Base-by-base conservation (phyloP, 2,113 vertebrate genomes). In the Corydoras maculifer region DNA sequence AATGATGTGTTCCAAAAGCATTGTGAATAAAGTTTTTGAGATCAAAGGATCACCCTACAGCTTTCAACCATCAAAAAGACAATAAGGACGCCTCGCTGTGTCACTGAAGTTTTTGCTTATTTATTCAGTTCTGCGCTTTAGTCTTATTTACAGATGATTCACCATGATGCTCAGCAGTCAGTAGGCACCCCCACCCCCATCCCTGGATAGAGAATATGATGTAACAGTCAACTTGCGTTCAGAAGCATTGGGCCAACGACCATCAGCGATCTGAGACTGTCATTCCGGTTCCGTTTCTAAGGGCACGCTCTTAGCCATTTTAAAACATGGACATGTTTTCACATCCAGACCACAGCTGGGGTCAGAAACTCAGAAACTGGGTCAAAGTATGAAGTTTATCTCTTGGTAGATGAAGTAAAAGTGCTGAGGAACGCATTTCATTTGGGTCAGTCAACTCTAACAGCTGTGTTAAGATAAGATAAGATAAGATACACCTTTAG, bases 281-380 rank as follows among this genome's bases (percentile, higher is more conserved):
- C 18, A 9, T 14, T 61, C 72, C 25, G 2, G 29, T 59, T 50
- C 49, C 18, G 51, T 57, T n/a, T 60, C 57, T 58, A 78, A 74
- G 72, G 76, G 43, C 76, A 70, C 50, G 58, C 30, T 62, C 68
- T 32, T 35, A 35, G 18, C 25, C 10, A 60, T 63, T n/a, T 62
- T 50, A 54, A 61, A 14, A 60, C 67, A 58, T 58, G 48, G 43
- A n/a, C 14, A 58, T 15, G 18, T 25, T 31, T 29, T 62, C 10
- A 9, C 51, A 61, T 65, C 65, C 55, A 15, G 59, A 68, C 58
- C 61, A 65, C 60, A 35, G 64, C 73, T 72, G 73, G 61, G 31
- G 25, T 35, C 25, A 5, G 67, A 58, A 30, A 3, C 68, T 67
- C 30, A 29, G 48, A 70, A 62, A 66, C 68, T 77, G 62, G 76